A percentile compares a stretch with the other conserved stretches of the same genome.
These are phyloP conservation scores for Ctenodactylus gundi DNA, from an alignment of 2,113 vertebrate species.

Conservation along the genomic window DNA sequence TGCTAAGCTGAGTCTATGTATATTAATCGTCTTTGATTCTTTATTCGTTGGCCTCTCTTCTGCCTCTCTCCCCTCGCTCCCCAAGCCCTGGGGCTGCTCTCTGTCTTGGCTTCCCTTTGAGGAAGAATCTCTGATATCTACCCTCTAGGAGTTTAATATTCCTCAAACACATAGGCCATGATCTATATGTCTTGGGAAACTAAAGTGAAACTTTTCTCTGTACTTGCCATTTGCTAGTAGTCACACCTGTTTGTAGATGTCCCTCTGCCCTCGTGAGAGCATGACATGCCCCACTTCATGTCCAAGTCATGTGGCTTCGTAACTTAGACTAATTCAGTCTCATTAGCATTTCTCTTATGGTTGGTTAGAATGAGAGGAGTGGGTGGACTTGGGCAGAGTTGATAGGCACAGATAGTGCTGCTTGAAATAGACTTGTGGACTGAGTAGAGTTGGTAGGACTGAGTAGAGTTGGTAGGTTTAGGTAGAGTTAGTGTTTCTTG, in stretches of 20 bases:
- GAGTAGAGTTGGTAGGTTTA: background rate
- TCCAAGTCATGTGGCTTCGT: accelerated
- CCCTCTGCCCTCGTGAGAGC: background rate
- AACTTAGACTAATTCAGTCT: background rate
- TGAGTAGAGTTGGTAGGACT: background rate
- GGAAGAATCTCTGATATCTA: background rate
- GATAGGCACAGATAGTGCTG: too few relatives aligned
- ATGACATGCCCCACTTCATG: accelerated
- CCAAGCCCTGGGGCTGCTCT: background rate
- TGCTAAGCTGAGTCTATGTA: background rate
- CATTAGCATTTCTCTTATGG: background rate
- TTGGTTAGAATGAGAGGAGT: background rate
- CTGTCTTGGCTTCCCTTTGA: background rate
- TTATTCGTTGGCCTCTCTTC: background rate
- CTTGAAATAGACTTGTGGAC: too few relatives aligned
- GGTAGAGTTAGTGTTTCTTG: accelerated
- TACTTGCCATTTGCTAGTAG: background rate
- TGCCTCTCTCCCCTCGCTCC: background rate
- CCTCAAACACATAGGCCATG: background rate
- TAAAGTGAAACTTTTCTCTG: background rate
- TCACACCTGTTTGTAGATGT: background rate
- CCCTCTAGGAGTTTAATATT: background rate
- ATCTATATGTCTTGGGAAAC: background rate
- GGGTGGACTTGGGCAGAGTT: background rate
- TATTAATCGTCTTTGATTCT: background rate